A percentile compares a stretch with the other conserved stretches of the same genome.
Evolutionary conservation across 1,140 invertebrate genomes (phyloP).

Genomic region (Chelonus insularis): DNA sequence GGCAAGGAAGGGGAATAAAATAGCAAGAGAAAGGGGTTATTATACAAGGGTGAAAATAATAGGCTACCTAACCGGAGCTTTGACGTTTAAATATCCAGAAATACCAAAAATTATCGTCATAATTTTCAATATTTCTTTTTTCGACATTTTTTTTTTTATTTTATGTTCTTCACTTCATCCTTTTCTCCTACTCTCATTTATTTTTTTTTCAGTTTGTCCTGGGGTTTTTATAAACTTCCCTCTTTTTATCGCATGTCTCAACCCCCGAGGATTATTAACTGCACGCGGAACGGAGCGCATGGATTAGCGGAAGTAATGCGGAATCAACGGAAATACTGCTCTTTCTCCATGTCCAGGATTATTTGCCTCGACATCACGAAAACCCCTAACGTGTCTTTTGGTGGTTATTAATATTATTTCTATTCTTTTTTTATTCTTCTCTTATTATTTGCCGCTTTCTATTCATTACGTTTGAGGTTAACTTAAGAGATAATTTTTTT

Average conservation of each 20-base stretch:
- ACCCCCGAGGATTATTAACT: slow-evolving; percentile 34
- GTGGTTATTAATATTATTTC: neutral
- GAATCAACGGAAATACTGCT: slow-evolving; percentile 25
- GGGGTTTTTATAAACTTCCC: slow-evolving; percentile 24
- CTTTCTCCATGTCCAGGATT: neutral
- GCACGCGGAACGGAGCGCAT: slow-evolving; percentile 27
- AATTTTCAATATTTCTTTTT: slow-evolving; percentile 18
- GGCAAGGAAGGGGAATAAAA: slow-evolving; percentile 22
- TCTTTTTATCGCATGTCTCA: slow-evolving; percentile 31
- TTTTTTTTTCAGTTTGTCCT: slow-evolving; percentile 6
- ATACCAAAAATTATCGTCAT: slow-evolving; percentile 22
- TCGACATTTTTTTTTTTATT: neutral
- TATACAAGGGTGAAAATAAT: slow-evolving; percentile 34
- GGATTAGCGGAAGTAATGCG: slow-evolving; percentile 29
- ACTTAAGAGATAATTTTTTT: neutral
- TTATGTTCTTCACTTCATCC: neutral
- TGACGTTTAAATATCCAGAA: slow-evolving; percentile 5
- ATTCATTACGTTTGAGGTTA: neutral
- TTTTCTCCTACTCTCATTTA: neutral
- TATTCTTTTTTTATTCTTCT: neutral
- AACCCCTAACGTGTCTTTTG: neutral
- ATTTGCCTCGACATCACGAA: slow-evolving; percentile 19
- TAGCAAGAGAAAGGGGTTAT: slow-evolving; percentile 25
- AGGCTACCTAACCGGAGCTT: slow-evolving; percentile 10
- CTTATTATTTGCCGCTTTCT: neutral